Evolutionary conservation across 2,888 invertebrate genomes (phyloP), one percentile per base, ranked within the genome.

Genomic region (Eubasilissa splendida): DNA sequence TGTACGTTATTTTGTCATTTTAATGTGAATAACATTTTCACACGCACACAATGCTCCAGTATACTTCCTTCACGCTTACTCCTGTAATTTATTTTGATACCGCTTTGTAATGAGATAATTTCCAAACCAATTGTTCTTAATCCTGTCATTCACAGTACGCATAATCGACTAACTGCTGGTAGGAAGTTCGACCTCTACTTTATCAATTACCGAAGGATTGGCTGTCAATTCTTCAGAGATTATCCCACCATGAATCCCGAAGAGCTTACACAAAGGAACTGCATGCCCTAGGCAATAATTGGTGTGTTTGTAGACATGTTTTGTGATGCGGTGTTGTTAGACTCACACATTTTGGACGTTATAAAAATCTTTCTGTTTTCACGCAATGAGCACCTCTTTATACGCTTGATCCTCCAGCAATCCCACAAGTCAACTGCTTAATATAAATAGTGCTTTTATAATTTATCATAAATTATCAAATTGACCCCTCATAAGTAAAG

Each of bases 71-170:
- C 11, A 58, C 4, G 58, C 58, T 58, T 58, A n/a, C 9, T n/a
- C 58, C 58, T 58, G n/a, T 58, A 58, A 11, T 58, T n/a, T 58
- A 68, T 68, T 68, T 50, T 9, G n/a, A 12, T 12, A 63, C 31
- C 12, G 33, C 42, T 68, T 68, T 10, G 52, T 68, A 50, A 50
- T 68, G 68, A 52, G 68, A 68, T 68, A 68, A 68, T 68, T 14
- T 68, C 12, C 63, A 63, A 63, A 31, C 9, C 22, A 63, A 63
- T 63, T 63, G 63, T 42, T 31, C 33, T 4, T 63, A 42, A 42
- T 42, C 42, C 42, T 42, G 42, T 42, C 42, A 42, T 42, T 42
- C 42, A 42, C 42, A 4, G 42, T 42, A 42, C 7, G 42, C 42
- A 42, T 42, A 42, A 42, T 5, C 42, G 4, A 42, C 42, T 42